Evolutionary conservation across 2,888 invertebrate species (phyloP).

Genomic region (Amphimallon solstitiale): DNA sequence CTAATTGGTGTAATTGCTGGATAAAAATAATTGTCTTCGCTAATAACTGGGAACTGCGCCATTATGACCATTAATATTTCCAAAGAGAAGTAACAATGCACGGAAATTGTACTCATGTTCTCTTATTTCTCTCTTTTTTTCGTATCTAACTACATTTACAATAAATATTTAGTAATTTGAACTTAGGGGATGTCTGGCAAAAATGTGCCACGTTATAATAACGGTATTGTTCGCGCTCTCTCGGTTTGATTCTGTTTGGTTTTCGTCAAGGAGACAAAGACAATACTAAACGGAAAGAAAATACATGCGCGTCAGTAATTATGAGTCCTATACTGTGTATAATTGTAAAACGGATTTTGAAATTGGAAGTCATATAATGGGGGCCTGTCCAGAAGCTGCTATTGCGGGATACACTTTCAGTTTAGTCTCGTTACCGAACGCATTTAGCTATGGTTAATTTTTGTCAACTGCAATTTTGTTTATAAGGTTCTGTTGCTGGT

Average conservation of each 20-base stretch:
- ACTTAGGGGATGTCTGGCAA: slow-evolving; percentile 8
- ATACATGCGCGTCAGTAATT: slow-evolving; percentile 42
- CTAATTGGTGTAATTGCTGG: slow-evolving; percentile 27
- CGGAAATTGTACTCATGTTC: slow-evolving; percentile 20
- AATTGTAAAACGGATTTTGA: slow-evolving; percentile 58
- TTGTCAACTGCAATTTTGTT: slow-evolving; percentile 62
- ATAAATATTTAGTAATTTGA: slow-evolving; percentile 22
- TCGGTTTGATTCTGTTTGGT: slow-evolving; percentile 10
- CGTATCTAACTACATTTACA: slow-evolving; percentile 12
- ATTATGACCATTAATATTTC: slow-evolving; percentile 31
- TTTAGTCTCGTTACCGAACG: slow-evolving; percentile 60
- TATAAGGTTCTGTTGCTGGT: slow-evolving; percentile 53
- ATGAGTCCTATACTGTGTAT: slow-evolving; percentile 48
- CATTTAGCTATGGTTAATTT: slow-evolving; percentile 61
- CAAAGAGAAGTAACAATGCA: slow-evolving; percentile 26
- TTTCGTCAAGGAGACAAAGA: slow-evolving; percentile 34
- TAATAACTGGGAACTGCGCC: slow-evolving; percentile 19
- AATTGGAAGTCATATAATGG: slow-evolving; percentile 61
- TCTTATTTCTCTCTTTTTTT: slow-evolving; percentile 27
- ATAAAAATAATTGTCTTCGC: slow-evolving; percentile 24
- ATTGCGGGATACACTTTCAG: slow-evolving; percentile 58
- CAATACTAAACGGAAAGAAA: slow-evolving; percentile 44
- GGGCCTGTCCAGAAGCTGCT: slow-evolving; percentile 51
- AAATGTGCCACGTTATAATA: slow-evolving; percentile 4
- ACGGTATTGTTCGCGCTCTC: slow-evolving; percentile 12